Percentiles rank a stretch among this genome's conserved stretches.
Conservation (phyloP, 37 sponge, comb jelly and placozoan genomes). For the Ephydatia muelleri region DNA sequence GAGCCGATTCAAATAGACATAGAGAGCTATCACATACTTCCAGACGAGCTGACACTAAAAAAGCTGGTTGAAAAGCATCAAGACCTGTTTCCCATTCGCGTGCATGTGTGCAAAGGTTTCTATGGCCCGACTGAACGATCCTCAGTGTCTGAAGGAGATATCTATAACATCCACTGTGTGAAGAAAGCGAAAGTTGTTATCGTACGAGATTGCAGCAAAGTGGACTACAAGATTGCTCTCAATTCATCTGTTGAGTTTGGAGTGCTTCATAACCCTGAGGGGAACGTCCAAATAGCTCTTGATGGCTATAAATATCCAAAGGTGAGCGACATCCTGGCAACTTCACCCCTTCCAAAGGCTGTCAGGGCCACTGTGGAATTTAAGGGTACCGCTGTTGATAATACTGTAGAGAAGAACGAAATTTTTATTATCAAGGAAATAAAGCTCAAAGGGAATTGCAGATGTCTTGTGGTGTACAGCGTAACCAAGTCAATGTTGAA, state of each 20-base stretch:
- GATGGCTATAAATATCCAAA: constrained; percentile 47
- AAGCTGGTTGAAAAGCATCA: constrained; percentile 9
- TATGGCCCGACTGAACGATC: constrained; percentile 35
- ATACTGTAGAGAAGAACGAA: too few species aligned
- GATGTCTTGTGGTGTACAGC: constrained; percentile 46
- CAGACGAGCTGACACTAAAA: constrained; percentile 19
- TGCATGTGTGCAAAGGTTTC: constrained; percentile 44
- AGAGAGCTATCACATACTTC: too few species aligned
- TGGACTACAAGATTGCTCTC: constrained; percentile 29
- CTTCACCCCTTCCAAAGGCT: constrained; percentile 28
- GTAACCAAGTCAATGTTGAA: constrained; percentile 25
- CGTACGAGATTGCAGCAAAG: constrained; percentile 15
- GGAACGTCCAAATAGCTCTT: constrained; percentile 9
- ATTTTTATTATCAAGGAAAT: too few species aligned
- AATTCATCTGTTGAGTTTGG: constrained; percentile 49
- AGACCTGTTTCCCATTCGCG: constrained; percentile 19
- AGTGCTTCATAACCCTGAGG: constrained; percentile 42
- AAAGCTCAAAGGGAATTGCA: too few species aligned
- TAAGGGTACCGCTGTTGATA: too few species aligned
- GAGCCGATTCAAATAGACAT: too few species aligned
- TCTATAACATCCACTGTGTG: constrained; percentile 52
- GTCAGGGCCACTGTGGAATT: constrained; percentile 38
- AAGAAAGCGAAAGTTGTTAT: constrained; percentile 34
- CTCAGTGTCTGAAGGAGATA: constrained; percentile 58
- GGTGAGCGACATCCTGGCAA: constrained; percentile 34